Base-by-base conservation (phyloP, 2,888 invertebrate genomes). In the Antitype chi region DNA sequence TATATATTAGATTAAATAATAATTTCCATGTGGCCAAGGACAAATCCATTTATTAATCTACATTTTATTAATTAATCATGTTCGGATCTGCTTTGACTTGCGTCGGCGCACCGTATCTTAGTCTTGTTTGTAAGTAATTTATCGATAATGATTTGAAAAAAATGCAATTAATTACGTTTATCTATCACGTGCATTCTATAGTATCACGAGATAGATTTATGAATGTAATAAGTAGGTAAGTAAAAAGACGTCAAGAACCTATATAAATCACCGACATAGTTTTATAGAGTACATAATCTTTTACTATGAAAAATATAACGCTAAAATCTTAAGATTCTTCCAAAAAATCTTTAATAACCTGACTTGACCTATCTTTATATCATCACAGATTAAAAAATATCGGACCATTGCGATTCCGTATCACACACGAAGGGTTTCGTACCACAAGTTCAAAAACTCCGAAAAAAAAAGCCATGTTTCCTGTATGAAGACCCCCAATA, bases 111-210 rank as follows among this genome's bases (percentile, higher is more conserved):
- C 47, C 47, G 38, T 80, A 79, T 59, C 64, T 38, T 7, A 23
- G 47, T 32, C 47, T 71, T 72, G 64, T 80, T 73, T 71, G 53
- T 71, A 47, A 53, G 43, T 66, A 43, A 52, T 49, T 62, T 23
- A 38, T 28, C 55, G 49, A 63, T 68, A 62, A 63, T 43, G 4
- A 68, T 62, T 52, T 38, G 59, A 43, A 66, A 71, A 11, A 57
- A 63, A 3, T 53, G 60, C 55, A 74, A 80, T 74, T 80, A 67
- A 80, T 67, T 62, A 74, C 8, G 52, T 20, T 80, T 74, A 80
- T 80, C 81, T 15, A 43, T 23, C 62, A 68, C 62, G 52, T 80
- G 74, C n/a, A 23, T 67, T 73, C 32, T 59, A 43, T n/a, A 49
- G 64, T 75, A 69, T 81, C 63, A 68, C 76, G 38, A 69, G 64